A percentile compares a stretch with the other conserved stretches of the same genome.
Conservation (phyloP, 2,797 vertebrate species). For the Pantherophis vulpinus region DNA sequence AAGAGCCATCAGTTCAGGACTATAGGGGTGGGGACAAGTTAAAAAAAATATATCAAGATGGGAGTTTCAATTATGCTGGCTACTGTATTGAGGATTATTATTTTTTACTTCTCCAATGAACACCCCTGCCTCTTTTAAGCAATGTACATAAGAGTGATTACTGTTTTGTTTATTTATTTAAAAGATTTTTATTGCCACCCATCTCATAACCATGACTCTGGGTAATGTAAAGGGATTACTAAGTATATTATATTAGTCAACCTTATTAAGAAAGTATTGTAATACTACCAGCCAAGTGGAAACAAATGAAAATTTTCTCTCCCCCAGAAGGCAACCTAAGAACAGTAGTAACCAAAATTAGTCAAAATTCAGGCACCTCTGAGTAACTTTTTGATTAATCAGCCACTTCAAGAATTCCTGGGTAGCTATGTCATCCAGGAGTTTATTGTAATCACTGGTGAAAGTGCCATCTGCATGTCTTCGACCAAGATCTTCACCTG, state of each 20-base stretch:
- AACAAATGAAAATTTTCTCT: conserved; percentile 18
- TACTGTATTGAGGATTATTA: background rate
- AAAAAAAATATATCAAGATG: background rate
- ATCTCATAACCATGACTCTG: background rate
- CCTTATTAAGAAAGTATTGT: background rate
- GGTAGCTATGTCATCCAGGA: conserved; percentile 91
- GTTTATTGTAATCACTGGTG: conserved; percentile 92
- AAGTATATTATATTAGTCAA: background rate
- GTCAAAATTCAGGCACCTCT: conserved; percentile 69
- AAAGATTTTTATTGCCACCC: background rate
- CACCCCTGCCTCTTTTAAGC: background rate
- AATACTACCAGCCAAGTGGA: background rate
- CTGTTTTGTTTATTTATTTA: background rate
- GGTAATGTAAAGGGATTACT: background rate
- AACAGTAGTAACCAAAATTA: conserved; percentile 1
- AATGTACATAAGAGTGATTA: background rate
- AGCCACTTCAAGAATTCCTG: conserved; percentile 95
- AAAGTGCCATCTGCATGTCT: conserved; percentile 95
- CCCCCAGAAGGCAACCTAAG: background rate
- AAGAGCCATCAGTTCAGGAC: background rate
- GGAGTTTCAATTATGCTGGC: background rate
- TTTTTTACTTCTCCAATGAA: background rate
- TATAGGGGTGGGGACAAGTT: background rate
- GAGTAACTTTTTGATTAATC: conserved; percentile 85
- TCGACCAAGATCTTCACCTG: conserved; percentile 71